Base-by-base conservation (phyloP, 2,113 vertebrate genomes). In the Verasper variegatus region DNA sequence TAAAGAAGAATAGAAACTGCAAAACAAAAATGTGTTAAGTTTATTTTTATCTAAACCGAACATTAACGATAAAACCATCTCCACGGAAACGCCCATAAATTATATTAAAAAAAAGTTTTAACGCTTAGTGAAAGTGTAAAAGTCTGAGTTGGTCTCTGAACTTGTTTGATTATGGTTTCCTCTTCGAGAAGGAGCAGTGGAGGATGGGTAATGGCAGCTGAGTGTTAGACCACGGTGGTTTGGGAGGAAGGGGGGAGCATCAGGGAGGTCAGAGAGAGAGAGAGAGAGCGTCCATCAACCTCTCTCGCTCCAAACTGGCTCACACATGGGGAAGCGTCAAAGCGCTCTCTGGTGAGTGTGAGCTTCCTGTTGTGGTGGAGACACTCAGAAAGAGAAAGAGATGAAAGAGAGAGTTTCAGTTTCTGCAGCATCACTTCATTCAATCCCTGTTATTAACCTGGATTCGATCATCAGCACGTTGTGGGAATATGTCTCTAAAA, bases 131-230 rank as follows among this genome's bases (percentile, higher is more conserved):
- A 21, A 13, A 14, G 24, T 31, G 5, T 31, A 27, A 58, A 51
- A 17, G 17, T 5, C 47, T 51, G 15, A 59, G 23, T 58, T 58
- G 56, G 23, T 11, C 11, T 7, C 13, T 61, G 58, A 21, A 37
- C 0, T n/a, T 17, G 17, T 12, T 40, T 21, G 11, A 12, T 42
- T 40, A 13, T 20, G 18, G 11, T 37, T 62, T 62, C 10, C 31
- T 40, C 11, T 21, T 3, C 7, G 59, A 4, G 24, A 71, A 57
- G 68, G 57, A 74, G 74, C 66, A 15, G 85, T 83, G 76, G 88
- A 89, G 88, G 88, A 88, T 80, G 90, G 90, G 80, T 71, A 35
- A 73, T 81, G 76, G 81, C 86, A 87, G 86, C 86, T 72, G 81
- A 87, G 88, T 86, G 86, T 81, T 47, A 87, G 78, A 59, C 54